Percentiles rank a stretch among this genome's conserved stretches.
Evolutionary conservation across 2,888 invertebrate species (phyloP).

Genomic region (Meandrusa payeni): DNA sequence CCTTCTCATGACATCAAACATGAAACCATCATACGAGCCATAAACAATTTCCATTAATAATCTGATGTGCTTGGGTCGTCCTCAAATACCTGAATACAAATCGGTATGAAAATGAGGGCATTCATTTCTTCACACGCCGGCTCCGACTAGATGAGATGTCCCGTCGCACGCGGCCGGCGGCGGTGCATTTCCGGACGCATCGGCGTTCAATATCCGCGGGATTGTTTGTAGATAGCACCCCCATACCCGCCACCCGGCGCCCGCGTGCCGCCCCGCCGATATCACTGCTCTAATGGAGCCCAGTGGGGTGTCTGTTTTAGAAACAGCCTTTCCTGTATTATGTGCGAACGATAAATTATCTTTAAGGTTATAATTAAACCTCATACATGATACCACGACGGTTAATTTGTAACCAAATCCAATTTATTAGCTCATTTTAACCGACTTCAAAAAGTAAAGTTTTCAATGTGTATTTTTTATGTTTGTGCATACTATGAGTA

Average conservation of each 20-base stretch:
- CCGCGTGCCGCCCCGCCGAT: constrained; percentile 28
- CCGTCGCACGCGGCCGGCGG: constrained; percentile 60
- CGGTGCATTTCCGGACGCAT: constrained; percentile 75
- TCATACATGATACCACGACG: constrained; percentile 1
- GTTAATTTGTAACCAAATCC: too few species aligned
- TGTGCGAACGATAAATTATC: constrained; percentile 23
- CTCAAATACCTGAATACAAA: constrained; percentile 51
- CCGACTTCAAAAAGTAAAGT: too few species aligned
- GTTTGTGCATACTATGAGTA: too few species aligned
- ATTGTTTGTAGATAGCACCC: constrained; percentile 72
- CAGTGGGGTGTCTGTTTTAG: constrained; percentile 49
- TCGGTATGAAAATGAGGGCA: constrained; percentile 57
- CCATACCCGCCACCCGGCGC: constrained; percentile 36
- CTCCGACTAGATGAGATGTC: constrained; percentile 58
- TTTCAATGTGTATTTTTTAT: too few species aligned
- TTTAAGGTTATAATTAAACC: constrained; percentile 15
- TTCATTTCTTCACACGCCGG: constrained; percentile 66
- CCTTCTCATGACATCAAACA: too few species aligned
- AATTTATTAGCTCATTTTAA: too few species aligned
- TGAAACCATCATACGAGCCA: constrained; percentile 18
- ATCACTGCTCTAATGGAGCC: constrained; percentile 42
- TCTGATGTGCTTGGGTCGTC: not conserved
- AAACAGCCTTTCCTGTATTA: constrained; percentile 51
- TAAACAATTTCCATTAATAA: constrained; percentile 9
- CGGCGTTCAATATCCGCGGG: constrained; percentile 77